These are phyloP conservation scores for Limnephilus lunatus DNA, from an alignment of 2,888 invertebrate genomes.

Conservation along the genomic window DNA sequence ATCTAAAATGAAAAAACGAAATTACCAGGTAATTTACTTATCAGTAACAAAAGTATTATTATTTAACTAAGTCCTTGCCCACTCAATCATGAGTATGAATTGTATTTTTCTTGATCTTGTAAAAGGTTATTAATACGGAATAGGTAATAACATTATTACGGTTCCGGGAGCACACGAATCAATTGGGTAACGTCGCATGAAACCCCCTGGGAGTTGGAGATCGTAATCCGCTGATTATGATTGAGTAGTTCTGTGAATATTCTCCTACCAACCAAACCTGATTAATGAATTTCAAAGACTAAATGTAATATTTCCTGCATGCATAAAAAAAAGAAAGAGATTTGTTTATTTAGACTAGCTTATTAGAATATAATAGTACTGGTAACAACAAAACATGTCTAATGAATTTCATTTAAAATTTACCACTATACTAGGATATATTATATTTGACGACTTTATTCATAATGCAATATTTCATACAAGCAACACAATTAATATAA, in stretches of 20 bases:
- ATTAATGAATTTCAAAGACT: background rate
- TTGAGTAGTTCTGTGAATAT: constrained; percentile 2
- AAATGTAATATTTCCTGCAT: background rate
- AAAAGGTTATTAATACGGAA: background rate
- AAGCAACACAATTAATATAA: no score
- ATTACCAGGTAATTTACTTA: background rate
- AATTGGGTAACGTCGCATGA: background rate
- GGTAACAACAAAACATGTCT: no score
- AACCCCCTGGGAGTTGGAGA: background rate
- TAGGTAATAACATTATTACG: background rate
- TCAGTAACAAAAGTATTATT: background rate
- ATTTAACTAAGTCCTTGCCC: background rate
- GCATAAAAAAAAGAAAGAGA: no score
- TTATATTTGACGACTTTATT: no score
- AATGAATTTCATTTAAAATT: no score
- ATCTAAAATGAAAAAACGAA: no score
- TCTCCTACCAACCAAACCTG: background rate
- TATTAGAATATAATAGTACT: no score
- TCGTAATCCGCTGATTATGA: constrained; percentile 38
- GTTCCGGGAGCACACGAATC: background rate
- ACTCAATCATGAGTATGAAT: background rate
- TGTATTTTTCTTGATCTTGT: background rate
- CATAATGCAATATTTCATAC: no score
- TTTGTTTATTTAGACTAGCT: no score
- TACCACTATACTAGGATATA: no score